phyloP scores from a whole-genome alignment of 2,888 invertebrate genomes.

The Campaea margaritaria region DNA sequence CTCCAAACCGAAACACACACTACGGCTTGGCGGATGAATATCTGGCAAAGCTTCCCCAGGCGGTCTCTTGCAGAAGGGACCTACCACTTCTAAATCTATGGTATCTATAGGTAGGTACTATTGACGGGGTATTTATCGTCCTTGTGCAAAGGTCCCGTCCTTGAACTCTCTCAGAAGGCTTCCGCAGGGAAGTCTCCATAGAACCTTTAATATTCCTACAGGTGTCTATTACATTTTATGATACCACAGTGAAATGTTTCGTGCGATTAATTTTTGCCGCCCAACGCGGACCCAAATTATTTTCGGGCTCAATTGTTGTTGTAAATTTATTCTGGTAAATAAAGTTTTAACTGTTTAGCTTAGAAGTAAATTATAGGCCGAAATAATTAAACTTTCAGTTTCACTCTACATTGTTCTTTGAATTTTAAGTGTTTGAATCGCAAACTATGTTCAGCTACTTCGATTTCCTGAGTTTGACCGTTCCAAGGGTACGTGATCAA shows the following conservation, averaged over 20 bases:
- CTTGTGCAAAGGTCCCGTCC: conserved; percentile 35
- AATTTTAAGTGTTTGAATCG: neutral
- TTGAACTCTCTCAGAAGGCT: conserved; percentile 31
- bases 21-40: too few species aligned
- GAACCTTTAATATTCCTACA: conserved; percentile 28
- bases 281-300: conserved; percentile 21
- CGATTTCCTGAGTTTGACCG: neutral
- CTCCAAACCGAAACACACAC: too few species aligned
- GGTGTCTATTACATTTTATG: neutral
- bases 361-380: conserved; percentile 12
- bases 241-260: conserved; percentile 18
- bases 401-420: conserved; percentile 1
- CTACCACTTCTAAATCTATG: too few species aligned
- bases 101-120: neutral
- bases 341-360: conserved; percentile 9
- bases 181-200: conserved; percentile 22
- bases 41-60: too few species aligned
- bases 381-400: conserved; percentile 12
- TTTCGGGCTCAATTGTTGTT: conserved; percentile 25
- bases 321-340: conserved; percentile 19
- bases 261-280: conserved; percentile 22
- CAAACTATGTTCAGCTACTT: neutral
- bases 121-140: conserved; percentile 22
- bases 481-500: neutral
- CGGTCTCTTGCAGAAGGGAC: too few species aligned